Base-by-base conservation (phyloP, 2,888 invertebrate genomes). In the Tribolium freemani region DNA sequence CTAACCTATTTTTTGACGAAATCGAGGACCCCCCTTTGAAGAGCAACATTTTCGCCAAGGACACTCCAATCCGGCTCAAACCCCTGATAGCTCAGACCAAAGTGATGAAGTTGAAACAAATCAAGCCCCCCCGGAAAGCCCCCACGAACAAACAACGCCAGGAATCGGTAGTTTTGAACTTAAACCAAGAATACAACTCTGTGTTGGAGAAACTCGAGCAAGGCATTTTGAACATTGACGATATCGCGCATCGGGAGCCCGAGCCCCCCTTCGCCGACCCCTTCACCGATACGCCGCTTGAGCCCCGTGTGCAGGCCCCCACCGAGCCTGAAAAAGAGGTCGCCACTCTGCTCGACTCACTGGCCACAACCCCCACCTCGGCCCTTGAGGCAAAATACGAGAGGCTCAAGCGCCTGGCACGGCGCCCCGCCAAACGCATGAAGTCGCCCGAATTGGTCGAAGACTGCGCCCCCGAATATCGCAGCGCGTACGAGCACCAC, bases 1-100 rank as follows among this genome's bases (percentile, higher is more conserved):
- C 94, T 10, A 91, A 91, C 76, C 87, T 94, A 83, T 93, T 94
- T 83, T 94, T 94, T 83, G 90, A 92, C 82, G 90, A 91, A 79
- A 89, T 91, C 73, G 85, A 88, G 30, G 84, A 88, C 45, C 87
- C 88, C 13, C 64, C 73, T 9, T 63, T 63, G 30, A 60, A 57
- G 9, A 70, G 60, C 6, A 79, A 79, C 73, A 72, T 82, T 11
- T 83, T 83, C 57, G 78, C 78, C 58, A 77, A 64, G 72, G 91
- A 91, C 77, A 87, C 88, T 69, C 83, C 89, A 6, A 88, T 92
- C 38, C 89, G 89, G 30, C 84, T 92, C 13, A 90, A 91, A 81
- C 92, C 90, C 83, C 76, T 89, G 5, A 87, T 88, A 13, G 92
- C 92, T 84, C 91, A 93, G 1, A 89, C 89, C 56, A 94, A 94